Evolutionary conservation across 2,888 invertebrate species (phyloP).

Genomic region (Standfussiana lucernea): DNA sequence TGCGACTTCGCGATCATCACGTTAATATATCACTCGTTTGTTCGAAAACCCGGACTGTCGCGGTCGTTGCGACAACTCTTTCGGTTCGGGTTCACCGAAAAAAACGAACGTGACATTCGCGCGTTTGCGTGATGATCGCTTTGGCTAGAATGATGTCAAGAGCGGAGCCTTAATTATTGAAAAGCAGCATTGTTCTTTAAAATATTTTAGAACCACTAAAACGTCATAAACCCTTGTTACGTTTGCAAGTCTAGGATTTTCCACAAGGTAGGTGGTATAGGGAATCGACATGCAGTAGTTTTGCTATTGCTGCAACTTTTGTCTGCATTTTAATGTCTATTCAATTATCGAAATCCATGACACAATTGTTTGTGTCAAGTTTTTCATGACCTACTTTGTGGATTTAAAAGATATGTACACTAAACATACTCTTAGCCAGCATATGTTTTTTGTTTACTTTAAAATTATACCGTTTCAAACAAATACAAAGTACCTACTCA

Average conservation of each 20-base stretch:
- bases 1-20: not conserved
- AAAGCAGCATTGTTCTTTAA: not conserved
- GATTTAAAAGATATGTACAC: constrained; percentile 3
- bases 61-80: not conserved
- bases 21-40: not conserved
- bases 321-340: not conserved
- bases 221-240: not conserved
- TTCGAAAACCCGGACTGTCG: not conserved
- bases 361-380: constrained; percentile 11
- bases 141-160: not conserved
- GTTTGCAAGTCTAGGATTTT: not conserved
- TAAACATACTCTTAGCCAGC: not conserved
- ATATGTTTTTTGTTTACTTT: not conserved
- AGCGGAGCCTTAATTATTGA: not conserved
- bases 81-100: too few relatives aligned
- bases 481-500: not conserved
- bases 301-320: not conserved
- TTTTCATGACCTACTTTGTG: constrained; percentile 22
- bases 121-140: not conserved
- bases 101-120: not conserved
- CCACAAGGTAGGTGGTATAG: too few relatives aligned
- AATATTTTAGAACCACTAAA: not conserved
- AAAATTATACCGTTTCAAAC: not conserved
- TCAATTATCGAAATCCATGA: constrained; percentile 19
- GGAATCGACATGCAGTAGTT: not conserved